Evolutionary conservation across 2,113 vertebrate species (phyloP), one percentile per base, ranked within the genome.

Genomic region (Pandion haliaetus): DNA sequence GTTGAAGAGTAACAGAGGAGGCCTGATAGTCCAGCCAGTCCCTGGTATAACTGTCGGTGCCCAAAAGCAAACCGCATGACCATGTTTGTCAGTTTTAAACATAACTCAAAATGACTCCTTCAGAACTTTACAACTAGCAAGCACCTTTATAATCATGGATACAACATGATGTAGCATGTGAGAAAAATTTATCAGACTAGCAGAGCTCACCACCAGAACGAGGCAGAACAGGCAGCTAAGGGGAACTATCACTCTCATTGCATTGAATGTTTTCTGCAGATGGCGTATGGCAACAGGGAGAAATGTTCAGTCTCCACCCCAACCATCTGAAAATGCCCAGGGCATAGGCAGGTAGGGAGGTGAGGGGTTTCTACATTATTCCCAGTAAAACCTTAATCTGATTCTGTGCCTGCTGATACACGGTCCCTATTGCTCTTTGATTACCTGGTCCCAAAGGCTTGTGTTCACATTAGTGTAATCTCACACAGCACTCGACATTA

Each of bases 391-490:
- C 7, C 42, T 90, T 29, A 11, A 65, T 36, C 52, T 45, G 78
- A 25, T 58, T 57, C 59, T 66, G 54, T 16, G 8, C 17, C 58
- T 52, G 65, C 49, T 81, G 93, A 25, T 52, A 40, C 20, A 15
- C 1, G 4, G 14, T 19, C 34, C 50, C 36, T 5, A 1, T 9
- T 36, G 42, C 59, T 54, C 90, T 31, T 31, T n/a, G 38, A 9
- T 19, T 8, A 6, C 28, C 36, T 47, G 71, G 23, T 31, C 72
- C 86, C 57, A 18, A 45, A 54, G 44, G 32, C 40, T 63, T 4
- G 10, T 7, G 45, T 3, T 57, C 20, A 2, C 0, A 1, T 14
- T 25, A 31, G 13, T 9, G 57, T 34, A 5, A 82, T 16, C 49
- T 74, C 44, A 49, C 38, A 12, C 21, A n/a, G 65, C 69, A 8